A percentile compares a stretch with the other conserved stretches of the same genome.
Conservation (phyloP, 2,888 invertebrate species). For the Spilarctia lutea region DNA sequence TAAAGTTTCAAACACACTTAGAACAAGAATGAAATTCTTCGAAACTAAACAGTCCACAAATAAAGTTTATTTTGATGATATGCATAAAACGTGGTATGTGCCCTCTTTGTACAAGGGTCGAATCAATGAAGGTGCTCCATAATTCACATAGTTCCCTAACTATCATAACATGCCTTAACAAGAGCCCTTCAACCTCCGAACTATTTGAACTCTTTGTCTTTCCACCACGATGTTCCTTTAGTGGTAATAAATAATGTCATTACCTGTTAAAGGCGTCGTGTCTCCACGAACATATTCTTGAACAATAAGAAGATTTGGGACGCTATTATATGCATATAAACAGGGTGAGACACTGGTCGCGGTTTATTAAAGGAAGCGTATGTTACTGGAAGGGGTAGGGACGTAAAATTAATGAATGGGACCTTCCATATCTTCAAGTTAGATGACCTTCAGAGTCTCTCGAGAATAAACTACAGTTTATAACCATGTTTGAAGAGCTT, state of each 20-base stretch:
- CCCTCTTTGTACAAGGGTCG: constrained; percentile 44
- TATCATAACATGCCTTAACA: constrained; percentile 70
- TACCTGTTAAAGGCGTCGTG: constrained; percentile 77
- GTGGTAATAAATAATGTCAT: constrained; percentile 82
- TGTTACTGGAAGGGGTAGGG: constrained; percentile 52
- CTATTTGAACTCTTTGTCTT: constrained; percentile 76
- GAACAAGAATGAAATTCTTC: constrained; percentile 32
- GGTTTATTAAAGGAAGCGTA: constrained; percentile 70
- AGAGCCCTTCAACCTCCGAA: constrained; percentile 59
- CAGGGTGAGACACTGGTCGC: constrained; percentile 69
- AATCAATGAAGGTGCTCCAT: constrained; percentile 55
- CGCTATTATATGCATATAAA: constrained; percentile 79
- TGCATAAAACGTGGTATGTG: constrained; percentile 47
- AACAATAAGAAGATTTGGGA: constrained; percentile 81
- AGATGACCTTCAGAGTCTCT: constrained; percentile 47
- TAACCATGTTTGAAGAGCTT: constrained; percentile 33
- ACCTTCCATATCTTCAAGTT: constrained; percentile 47
- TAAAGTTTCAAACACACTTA: constrained; percentile 6
- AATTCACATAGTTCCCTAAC: constrained; percentile 58
- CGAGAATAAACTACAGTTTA: constrained; percentile 40
- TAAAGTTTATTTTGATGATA: constrained; percentile 51
- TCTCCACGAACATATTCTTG: constrained; percentile 70
- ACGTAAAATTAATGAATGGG: constrained; percentile 54
- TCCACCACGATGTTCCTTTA: constrained; percentile 67
- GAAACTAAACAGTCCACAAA: constrained; percentile 40